Evolutionary conservation across 2,113 vertebrate species (phyloP).

Genomic region (Baryphthengus martii): DNA sequence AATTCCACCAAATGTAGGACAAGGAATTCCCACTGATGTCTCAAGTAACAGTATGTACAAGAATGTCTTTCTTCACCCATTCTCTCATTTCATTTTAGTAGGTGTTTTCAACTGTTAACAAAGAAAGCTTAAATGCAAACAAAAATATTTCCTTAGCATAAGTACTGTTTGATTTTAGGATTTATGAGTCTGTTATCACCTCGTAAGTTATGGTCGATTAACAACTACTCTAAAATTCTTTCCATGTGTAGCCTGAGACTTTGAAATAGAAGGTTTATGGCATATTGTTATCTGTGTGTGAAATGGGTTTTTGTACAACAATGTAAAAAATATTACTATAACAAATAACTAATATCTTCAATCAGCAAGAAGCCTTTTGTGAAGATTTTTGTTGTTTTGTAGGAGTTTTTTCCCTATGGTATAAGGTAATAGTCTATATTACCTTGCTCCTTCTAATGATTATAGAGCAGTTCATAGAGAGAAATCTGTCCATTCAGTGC

Average conservation of each 20-base stretch:
- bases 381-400: neutral
- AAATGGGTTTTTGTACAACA: neutral
- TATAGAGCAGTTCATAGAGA: slow-evolving; percentile 5
- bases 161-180: neutral
- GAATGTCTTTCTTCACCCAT: neutral
- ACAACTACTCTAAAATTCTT: neutral
- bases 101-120: neutral
- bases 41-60: neutral
- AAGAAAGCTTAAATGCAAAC: neutral
- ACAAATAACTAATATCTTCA: neutral
- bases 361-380: neutral
- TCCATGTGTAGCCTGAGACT: neutral
- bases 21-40: neutral
- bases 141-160: neutral
- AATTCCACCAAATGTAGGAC: neutral
- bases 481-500: slow-evolving; percentile 6
- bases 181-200: neutral
- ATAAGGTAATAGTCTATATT: neutral
- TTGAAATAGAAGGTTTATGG: neutral
- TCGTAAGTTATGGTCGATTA: neutral
- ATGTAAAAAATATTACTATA: neutral
- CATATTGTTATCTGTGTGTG: neutral
- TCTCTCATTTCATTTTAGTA: neutral
- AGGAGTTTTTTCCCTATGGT: neutral
- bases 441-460: neutral